Evolutionary conservation across 1,140 invertebrate genomes (phyloP).

Genomic region (roundworm (Caenorhabditis elegans)): DNA sequence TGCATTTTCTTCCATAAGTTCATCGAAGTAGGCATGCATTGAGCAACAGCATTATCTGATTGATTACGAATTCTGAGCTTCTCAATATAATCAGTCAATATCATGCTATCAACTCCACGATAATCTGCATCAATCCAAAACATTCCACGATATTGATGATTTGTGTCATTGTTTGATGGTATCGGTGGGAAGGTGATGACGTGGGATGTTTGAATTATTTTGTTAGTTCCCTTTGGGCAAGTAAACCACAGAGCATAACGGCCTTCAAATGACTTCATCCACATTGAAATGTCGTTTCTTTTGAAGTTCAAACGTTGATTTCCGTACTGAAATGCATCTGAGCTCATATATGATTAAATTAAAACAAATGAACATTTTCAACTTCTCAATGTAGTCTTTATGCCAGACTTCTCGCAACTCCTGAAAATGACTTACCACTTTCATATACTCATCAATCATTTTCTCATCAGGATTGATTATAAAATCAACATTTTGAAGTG

Average conservation of each 20-base stretch:
- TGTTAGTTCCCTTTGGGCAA: background rate
- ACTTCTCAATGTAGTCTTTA: too few relatives aligned
- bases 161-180: background rate
- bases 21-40: background rate
- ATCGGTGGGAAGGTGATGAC: background rate
- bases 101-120: slow-evolving; percentile 1
- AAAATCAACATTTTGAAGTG: background rate
- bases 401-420: too few relatives aligned
- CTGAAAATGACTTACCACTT: background rate
- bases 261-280: background rate
- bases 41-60: background rate
- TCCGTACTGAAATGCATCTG: background rate
- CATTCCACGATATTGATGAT: background rate
- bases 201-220: background rate
- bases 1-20: background rate
- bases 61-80: background rate
- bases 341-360: too few relatives aligned
- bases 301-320: background rate
- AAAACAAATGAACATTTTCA: too few relatives aligned
- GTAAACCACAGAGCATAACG: background rate
- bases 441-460: background rate
- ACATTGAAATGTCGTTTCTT: background rate
- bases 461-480: background rate
- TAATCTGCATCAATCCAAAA: background rate
- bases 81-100: background rate